phyloP scores from a whole-genome alignment of 2,888 invertebrate genomes.

The Arenicola marina region DNA sequence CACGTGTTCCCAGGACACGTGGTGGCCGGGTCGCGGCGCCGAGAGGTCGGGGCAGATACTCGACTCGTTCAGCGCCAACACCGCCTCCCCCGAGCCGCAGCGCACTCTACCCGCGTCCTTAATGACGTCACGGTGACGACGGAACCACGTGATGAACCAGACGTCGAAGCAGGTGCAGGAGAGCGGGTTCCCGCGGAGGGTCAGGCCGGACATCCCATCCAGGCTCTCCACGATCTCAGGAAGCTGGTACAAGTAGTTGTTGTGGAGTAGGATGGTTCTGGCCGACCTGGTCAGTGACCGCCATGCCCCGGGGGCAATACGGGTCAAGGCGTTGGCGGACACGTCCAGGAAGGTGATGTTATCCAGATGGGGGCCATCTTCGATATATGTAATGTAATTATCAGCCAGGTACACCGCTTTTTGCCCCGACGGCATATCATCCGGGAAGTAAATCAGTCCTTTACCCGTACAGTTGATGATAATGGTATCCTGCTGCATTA shows the following conservation, averaged over 20 bases:
- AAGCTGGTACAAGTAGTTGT: background rate
- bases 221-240: background rate
- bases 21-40: too few species aligned
- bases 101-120: background rate
- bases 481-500: background rate
- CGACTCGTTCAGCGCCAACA: too few species aligned
- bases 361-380: background rate
- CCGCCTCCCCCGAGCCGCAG: too few species aligned
- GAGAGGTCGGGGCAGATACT: too few species aligned
- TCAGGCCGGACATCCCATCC: background rate
- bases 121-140: background rate
- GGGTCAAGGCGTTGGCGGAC: background rate
- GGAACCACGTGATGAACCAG: background rate
- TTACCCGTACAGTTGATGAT: slow-evolving; percentile 15
- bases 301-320: background rate
- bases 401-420: slow-evolving; percentile 12
- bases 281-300: background rate
- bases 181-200: background rate
- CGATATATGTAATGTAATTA: slow-evolving; percentile 11
- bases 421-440: slow-evolving; percentile 7
- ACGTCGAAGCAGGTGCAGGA: background rate
- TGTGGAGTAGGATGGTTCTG: background rate
- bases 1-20: too few species aligned
- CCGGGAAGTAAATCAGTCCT: slow-evolving; percentile 14
- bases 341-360: slow-evolving; percentile 5